Base-by-base conservation (phyloP, 2,888 invertebrate genomes). In the Linnaemya vulpina region DNA sequence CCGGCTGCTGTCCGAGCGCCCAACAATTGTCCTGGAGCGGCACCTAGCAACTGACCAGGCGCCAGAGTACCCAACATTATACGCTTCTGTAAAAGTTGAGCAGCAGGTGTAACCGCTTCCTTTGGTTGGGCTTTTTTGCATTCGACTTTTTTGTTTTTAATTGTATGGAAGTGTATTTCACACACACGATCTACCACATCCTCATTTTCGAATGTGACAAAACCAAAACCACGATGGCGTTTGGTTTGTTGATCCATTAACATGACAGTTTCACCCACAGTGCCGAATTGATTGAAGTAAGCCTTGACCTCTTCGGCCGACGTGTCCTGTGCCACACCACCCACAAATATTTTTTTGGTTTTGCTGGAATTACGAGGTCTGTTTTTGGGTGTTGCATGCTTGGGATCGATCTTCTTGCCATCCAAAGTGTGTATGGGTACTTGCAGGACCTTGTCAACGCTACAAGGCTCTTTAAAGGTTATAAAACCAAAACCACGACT, bases 221-320 rank as follows among this genome's bases (percentile, higher is more conserved):
- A 97, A 49, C 97, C 97, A 92, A 97, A 97, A 86, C 97, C 97
- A 75, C 97, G 94, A 92, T 97, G 97, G 79, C 97, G 95, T 90
- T 97, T 97, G 40, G 97, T 97, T 93, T 97, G 97, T 93, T 97
- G 97, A 92, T 97, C 97, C 97, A 97, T 97, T 88, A 97, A 94
- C 97, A 97, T 97, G 20, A 97, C 97, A 38, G 97, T 97, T 92
- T 97, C 97, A 91, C 97, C 97, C 22, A 97, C 97, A 90, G 96
- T 96, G 20, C 97, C 97, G 92, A 97, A 97, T 92, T 97, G 97
- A 87, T 95, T 95, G 94, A 97, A 97, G 93, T 97, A 97, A 49
- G 96, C 96, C 92, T 97, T 96, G 9, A 97, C 97, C 92, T 97
- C 97, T 79, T 97, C 97, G 74, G 97, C 96, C 40, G 97, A 96